Conservation (phyloP, 2,888 invertebrate genomes). For the Rhaphigaster nebulosa region DNA sequence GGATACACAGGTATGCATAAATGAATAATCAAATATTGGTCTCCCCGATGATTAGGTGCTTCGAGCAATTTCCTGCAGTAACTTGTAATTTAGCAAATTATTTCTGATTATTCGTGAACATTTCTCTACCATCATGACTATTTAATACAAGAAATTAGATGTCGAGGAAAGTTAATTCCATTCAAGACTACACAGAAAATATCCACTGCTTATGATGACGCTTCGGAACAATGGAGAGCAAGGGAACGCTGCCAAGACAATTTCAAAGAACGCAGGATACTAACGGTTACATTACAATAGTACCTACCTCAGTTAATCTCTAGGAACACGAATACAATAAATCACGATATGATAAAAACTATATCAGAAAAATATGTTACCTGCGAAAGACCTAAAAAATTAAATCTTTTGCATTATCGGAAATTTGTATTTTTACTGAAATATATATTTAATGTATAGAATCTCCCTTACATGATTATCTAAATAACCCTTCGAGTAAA, state of each 20-base stretch:
- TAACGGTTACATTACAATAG: background rate
- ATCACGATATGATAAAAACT: too few relatives aligned
- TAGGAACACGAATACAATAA: too few relatives aligned
- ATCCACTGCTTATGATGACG: background rate
- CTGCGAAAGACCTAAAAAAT: too few relatives aligned
- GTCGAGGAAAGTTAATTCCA: background rate
- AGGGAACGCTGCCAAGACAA: background rate
- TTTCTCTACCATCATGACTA: background rate
- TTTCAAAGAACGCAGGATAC: background rate
- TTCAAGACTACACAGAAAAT: background rate
- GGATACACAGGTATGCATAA: background rate
- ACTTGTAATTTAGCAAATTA: background rate
- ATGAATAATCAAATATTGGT: background rate
- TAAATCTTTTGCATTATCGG: too few relatives aligned
- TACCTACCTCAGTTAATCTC: background rate
- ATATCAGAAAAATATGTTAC: too few relatives aligned
- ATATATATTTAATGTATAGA: too few relatives aligned
- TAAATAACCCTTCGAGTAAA: too few relatives aligned
- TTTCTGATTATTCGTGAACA: background rate
- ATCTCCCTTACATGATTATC: too few relatives aligned
- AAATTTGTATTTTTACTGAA: too few relatives aligned
- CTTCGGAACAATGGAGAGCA: background rate
- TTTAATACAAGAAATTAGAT: background rate
- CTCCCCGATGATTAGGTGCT: background rate
- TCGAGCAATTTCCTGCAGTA: background rate